These are phyloP conservation scores for Pegoplata infirma DNA, from an alignment of 2,888 invertebrate species.

Conservation along the genomic window DNA sequence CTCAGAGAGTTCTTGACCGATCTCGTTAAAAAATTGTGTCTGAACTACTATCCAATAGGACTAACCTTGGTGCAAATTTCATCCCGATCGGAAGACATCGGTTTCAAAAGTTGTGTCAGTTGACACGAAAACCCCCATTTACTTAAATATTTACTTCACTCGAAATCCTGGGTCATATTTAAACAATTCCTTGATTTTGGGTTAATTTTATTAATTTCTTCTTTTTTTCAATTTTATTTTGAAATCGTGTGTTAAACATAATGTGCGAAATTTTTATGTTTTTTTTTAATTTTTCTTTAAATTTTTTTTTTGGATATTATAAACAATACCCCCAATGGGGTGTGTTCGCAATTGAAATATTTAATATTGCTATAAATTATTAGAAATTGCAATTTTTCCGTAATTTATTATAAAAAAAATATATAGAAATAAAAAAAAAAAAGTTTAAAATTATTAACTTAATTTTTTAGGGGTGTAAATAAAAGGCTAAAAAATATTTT, in stretches of 20 bases:
- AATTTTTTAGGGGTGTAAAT: neutral
- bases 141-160: too few relatives aligned
- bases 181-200: too few relatives aligned
- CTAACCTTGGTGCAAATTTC: too few relatives aligned
- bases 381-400: slow-evolving; percentile 36
- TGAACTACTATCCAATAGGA: too few relatives aligned
- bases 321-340: neutral
- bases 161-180: too few relatives aligned
- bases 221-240: neutral
- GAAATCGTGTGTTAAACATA: slow-evolving; percentile 25
- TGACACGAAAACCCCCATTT: too few relatives aligned
- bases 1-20: too few relatives aligned
- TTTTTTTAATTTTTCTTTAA: neutral
- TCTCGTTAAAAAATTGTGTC: too few relatives aligned
- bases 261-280: slow-evolving; percentile 19
- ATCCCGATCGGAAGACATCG: too few relatives aligned
- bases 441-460: neutral
- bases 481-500: too few relatives aligned
- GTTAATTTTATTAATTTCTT: neutral
- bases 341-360: slow-evolving; percentile 35
- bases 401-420: slow-evolving; percentile 17
- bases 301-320: neutral
- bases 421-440: neutral
- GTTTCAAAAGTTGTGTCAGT: too few relatives aligned
- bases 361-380: slow-evolving; percentile 43